These are phyloP conservation scores for Kryptolebias ocellatus DNA, from an alignment of 2,797 vertebrate species.

Conservation along the genomic window DNA sequence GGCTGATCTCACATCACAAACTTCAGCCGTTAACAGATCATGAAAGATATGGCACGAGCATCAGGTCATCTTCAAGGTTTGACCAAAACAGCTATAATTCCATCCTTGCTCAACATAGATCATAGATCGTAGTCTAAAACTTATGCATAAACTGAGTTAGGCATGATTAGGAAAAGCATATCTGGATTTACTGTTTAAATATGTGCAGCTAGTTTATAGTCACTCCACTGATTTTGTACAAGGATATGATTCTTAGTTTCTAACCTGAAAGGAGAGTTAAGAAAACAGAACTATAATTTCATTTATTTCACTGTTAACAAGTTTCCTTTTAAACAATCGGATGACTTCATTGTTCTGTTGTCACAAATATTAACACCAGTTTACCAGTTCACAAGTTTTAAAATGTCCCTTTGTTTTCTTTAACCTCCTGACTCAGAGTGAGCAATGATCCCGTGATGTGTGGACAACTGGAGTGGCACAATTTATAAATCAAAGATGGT, in stretches of 20 bases:
- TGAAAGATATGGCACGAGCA: too few relatives aligned
- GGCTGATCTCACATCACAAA: too few relatives aligned
- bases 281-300: neutral
- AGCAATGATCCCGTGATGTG: conserved; percentile 55
- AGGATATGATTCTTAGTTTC: neutral
- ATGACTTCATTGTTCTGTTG: neutral
- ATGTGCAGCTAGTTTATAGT: neutral
- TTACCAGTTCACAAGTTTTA: conserved; percentile 24
- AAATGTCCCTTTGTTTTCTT: conserved; percentile 39
- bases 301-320: neutral
- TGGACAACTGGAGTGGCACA: conserved; percentile 82
- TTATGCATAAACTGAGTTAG: too few relatives aligned
- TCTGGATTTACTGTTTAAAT: neutral
- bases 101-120: too few relatives aligned
- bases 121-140: too few relatives aligned
- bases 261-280: neutral
- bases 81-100: too few relatives aligned
- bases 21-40: too few relatives aligned
- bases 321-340: neutral
- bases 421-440: conserved; percentile 50
- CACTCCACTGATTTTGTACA: neutral
- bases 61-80: too few relatives aligned
- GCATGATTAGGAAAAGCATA: neutral
- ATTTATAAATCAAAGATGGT: conserved; percentile 90
- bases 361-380: neutral